Base-by-base conservation (phyloP, 2,797 vertebrate genomes). In the Falco biarmicus region DNA sequence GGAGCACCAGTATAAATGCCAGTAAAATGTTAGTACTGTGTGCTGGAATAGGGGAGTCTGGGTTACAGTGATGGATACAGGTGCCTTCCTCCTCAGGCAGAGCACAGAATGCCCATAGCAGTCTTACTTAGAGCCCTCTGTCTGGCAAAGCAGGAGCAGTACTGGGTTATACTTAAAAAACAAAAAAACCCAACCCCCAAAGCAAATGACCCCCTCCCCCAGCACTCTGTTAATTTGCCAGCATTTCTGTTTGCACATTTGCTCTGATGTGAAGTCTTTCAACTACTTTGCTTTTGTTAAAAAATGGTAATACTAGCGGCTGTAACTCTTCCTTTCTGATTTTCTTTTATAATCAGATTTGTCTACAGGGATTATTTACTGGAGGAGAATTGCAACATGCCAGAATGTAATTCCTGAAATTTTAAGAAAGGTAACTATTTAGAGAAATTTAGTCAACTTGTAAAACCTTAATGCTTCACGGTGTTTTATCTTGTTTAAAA, bases 361-460 rank as follows among this genome's bases (percentile, higher is more conserved):
- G 69, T 95, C 89, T 69, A 97, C 96, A 14, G 98, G 98, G 76
- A 86, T 98, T 94, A 92, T 98, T 94, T 98, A 97, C 93, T 74
- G 96, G 91, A 97, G 97, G 89, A 98, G 97, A 91, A 97, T 97
- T 94, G 98, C 97, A 66, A 75, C 56, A 9, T 98, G 98, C 97
- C 96, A 93, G 93, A 98, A 98, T 89, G 97, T 98, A 87, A 89
- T 98, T 96, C 97, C 98, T 92, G 97, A 97, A 60, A 96, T 98
- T 86, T 96, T 98, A 89, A 97, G 97, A 77, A 97, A 98, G 97
- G 98, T 98, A 97, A 94, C 89, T 63, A 5, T 45, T 48, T 37
- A 41, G 28, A 73, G 48, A 63, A 34, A 34, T 68, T 18, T 13
- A 57, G 32, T 53, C 13, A 31, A 43, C 50, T 53, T 64, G 50